Evolutionary conservation across 2,888 invertebrate species (phyloP).

Genomic region (Drosophila mayaguana): DNA sequence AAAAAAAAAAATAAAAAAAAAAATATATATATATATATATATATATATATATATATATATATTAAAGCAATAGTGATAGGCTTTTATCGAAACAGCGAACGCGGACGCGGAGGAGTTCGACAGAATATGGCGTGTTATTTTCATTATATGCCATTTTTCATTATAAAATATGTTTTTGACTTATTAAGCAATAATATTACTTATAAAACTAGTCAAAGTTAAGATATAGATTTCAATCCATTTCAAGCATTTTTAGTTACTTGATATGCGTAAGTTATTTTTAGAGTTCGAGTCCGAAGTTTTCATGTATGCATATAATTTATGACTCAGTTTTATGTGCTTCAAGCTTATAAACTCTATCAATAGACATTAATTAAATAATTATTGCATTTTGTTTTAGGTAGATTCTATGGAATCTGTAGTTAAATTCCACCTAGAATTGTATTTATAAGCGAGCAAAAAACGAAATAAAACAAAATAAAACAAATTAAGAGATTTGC

Average conservation of each 20-base stretch:
- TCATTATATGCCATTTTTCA: background rate
- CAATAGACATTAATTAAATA: conserved; percentile 1
- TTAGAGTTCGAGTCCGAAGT: background rate
- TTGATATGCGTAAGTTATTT: background rate
- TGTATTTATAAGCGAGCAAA: conserved; percentile 28
- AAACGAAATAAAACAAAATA: conserved; percentile 2
- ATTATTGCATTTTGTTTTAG: background rate
- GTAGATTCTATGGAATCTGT: background rate
- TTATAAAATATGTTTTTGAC: background rate
- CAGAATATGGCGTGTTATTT: conserved; percentile 42
- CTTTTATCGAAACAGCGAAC: conserved; percentile 5
- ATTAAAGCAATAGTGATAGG: conserved; percentile 24
- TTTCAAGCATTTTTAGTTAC: background rate
- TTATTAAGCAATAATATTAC: too few species aligned
- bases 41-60: too few species aligned
- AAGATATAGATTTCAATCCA: background rate
- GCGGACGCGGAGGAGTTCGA: background rate
- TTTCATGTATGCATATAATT: too few species aligned
- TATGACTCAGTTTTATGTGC: too few species aligned
- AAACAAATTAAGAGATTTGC: conserved; percentile 22
- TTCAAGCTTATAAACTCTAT: conserved; percentile 20
- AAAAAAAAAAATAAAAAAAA: background rate
- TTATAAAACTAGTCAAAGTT: background rate
- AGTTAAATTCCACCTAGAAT: background rate
- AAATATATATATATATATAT: background rate